phyloP scores from a whole-genome alignment of 1,140 invertebrate genomes.

The Linepithema humile region DNA sequence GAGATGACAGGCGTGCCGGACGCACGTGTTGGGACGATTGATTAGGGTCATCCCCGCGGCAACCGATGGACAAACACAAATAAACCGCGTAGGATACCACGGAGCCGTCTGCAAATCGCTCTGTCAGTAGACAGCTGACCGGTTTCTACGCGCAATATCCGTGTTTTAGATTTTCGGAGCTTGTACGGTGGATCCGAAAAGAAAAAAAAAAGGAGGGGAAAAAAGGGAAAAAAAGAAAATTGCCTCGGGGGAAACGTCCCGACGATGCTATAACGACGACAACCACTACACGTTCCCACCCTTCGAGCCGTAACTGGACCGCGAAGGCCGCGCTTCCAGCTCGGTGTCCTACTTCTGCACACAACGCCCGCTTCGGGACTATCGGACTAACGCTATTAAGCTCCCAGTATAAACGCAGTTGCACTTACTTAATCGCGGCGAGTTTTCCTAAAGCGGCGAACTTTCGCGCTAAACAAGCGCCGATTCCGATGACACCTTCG shows the following conservation, averaged over 20 bases:
- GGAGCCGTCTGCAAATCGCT: not conserved
- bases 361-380: not conserved
- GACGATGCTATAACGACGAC: not conserved
- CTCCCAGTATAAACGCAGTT: slow-evolving; percentile 24
- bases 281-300: not conserved
- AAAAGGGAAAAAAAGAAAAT: too few species aligned
- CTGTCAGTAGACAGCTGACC: slow-evolving; percentile 57
- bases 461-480: not conserved
- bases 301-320: slow-evolving; percentile 29
- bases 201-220: too few species aligned
- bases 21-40: slow-evolving; percentile 66
- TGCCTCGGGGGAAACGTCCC: not conserved
- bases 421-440: not conserved
- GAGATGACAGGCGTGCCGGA: slow-evolving; percentile 8
- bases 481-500: not conserved
- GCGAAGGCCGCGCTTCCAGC: slow-evolving; percentile 22
- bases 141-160: slow-evolving; percentile 56
- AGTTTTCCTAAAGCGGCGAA: slow-evolving; percentile 2
- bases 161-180: slow-evolving; percentile 12
- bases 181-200: not conserved
- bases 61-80: slow-evolving; percentile 82
- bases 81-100: slow-evolving; percentile 41
- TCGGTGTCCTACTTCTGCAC: not conserved
- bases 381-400: slow-evolving; percentile 22
- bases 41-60: slow-evolving; percentile 82